Conservation (phyloP, 2,797 vertebrate species). For the Gouania willdenowi region DNA sequence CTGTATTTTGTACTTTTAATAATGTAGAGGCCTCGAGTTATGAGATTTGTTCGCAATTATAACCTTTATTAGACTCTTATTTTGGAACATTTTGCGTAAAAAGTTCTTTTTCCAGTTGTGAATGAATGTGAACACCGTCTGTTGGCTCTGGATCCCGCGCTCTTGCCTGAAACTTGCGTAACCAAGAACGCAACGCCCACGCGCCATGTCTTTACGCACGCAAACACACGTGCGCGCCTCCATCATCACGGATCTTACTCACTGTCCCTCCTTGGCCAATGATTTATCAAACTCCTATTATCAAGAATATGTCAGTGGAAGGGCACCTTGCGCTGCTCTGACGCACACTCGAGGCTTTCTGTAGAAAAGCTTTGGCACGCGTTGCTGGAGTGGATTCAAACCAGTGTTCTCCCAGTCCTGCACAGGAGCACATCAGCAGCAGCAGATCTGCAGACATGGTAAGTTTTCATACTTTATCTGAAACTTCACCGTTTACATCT, state of each 20-base stretch:
- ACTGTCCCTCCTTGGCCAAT: slow-evolving; percentile 83
- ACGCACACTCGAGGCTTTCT: slow-evolving; percentile 87
- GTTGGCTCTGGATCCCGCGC: slow-evolving; percentile 75
- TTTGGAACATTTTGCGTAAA: no score
- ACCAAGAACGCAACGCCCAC: slow-evolving; percentile 75
- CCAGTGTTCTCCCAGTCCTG: slow-evolving; percentile 55
- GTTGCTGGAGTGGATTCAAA: slow-evolving; percentile 54
- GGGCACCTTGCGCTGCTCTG: slow-evolving; percentile 94
- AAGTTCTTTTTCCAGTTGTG: no score
- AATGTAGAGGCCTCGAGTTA: no score
- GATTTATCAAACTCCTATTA: slow-evolving; percentile 97
- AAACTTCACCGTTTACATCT: background rate
- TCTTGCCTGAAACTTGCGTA: slow-evolving; percentile 63
- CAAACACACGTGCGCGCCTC: slow-evolving; percentile 53
- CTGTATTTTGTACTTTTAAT: background rate
- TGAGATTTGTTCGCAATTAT: no score
- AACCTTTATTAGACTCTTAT: no score
- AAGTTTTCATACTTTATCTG: slow-evolving; percentile 66
- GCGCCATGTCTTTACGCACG: slow-evolving; percentile 52
- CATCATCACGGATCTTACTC: slow-evolving; percentile 65
- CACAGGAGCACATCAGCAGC: slow-evolving; percentile 46
- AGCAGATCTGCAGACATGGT: slow-evolving; percentile 71
- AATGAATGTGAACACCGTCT: no score
- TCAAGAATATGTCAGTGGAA: slow-evolving; percentile 95
- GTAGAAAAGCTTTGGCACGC: slow-evolving; percentile 86